A percentile compares a stretch with the other conserved stretches of the same genome.
Evolutionary conservation across 2,888 invertebrate genomes (phyloP).

Genomic region (Leucozona laternaria): DNA sequence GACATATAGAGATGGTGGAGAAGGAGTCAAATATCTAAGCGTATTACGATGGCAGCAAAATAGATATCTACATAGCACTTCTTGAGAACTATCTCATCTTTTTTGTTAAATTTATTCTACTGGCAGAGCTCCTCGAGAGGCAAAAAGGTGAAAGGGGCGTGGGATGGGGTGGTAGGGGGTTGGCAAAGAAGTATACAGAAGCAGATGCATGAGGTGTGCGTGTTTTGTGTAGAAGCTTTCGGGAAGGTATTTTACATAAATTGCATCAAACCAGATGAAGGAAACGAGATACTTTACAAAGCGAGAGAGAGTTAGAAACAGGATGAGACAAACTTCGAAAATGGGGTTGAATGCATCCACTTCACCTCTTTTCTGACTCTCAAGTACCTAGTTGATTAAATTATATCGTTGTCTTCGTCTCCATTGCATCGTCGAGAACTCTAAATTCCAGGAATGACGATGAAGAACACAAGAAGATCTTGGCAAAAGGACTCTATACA

Average conservation of each 20-base stretch:
- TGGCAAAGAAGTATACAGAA: no score
- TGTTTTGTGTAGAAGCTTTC: conserved; percentile 24
- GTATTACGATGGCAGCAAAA: conserved; percentile 35
- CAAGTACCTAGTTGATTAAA: conserved; percentile 72
- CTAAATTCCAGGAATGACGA: conserved; percentile 33
- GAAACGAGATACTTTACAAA: conserved; percentile 29
- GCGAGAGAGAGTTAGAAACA: not conserved
- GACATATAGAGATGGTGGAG: not conserved
- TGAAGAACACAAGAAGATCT: conserved; percentile 11
- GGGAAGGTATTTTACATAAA: conserved; percentile 63
- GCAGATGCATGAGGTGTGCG: conserved; percentile 9
- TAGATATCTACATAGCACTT: conserved; percentile 7
- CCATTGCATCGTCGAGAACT: conserved; percentile 14
- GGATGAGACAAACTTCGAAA: conserved; percentile 16
- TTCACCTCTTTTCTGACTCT: conserved; percentile 62
- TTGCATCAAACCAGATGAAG: conserved; percentile 54
- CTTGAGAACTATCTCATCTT: conserved; percentile 36
- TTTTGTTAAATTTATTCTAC: conserved; percentile 61
- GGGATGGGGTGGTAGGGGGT: no score
- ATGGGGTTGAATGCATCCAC: conserved; percentile 58
- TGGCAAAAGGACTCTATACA: conserved; percentile 5
- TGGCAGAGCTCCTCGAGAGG: conserved; percentile 21
- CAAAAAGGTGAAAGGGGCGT: not conserved
- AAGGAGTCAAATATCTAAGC: conserved; percentile 44
- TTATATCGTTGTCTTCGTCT: conserved; percentile 41